Base-by-base conservation (phyloP, 2,888 invertebrate species). In the Lypha dubia region DNA sequence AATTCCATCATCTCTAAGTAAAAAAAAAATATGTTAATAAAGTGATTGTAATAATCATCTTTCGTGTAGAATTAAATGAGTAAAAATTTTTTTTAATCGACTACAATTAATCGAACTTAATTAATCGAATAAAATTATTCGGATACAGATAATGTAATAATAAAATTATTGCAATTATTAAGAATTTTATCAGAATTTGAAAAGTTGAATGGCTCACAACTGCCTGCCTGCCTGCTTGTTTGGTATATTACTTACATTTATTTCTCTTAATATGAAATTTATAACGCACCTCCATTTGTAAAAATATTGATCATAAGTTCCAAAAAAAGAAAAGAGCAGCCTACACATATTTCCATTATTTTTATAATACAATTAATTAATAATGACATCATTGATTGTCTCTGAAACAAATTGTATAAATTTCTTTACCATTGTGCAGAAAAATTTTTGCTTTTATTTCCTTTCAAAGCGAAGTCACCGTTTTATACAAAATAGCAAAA, bases 381-480 rank as follows among this genome's bases (percentile, higher is more conserved):
- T 17, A 49, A 53, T 68, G 68, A 68, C 68, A 53, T 68, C 68
- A 68, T 53, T 35, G 11, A 68, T 53, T 35, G 11, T 15, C 15
- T 62, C 8, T n/a, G 5, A 13, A 41, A 22, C 3, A 46, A 63
- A 63, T 63, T 28, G 11, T 17, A 8, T 49, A 22, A 8, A 71
- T 46, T 24, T 58, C 58, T 20, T 60, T 46, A 49, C n/a, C n/a
- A 22, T 53, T 28, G 53, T 60, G 20, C 22, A 13, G 11, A 60
- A 74, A 71, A 58, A 15, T 63, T 74, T n/a, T 65, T 22, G 58
- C 74, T 80, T 84, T 71, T 60, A 49, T 73, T 62, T 65, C 17
- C 60, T 49, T 63, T n/a, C 53, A 73, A 67, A 65, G 46, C 24
- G 53, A 62, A 73, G 76, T 56, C 63, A 71, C 24, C 28, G n/a